A percentile compares a stretch with the other conserved stretches of the same genome.
Evolutionary conservation across 2,797 vertebrate species (phyloP).

Genomic region (Austrolebias charrua): DNA sequence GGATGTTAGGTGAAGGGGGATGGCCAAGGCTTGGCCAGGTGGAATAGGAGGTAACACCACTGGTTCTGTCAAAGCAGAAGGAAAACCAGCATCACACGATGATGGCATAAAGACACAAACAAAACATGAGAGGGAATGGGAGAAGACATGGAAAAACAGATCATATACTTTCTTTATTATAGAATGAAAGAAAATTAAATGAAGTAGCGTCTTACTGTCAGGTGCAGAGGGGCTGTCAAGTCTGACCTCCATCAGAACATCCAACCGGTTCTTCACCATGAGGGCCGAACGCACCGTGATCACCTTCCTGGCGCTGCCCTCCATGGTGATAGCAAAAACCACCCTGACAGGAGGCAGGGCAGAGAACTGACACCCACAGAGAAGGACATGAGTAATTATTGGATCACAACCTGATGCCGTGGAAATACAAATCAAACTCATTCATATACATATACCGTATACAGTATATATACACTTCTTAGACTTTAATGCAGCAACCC

Average conservation of each 20-base stretch:
- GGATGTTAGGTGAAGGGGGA: slow-evolving; percentile 94
- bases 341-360: slow-evolving; percentile 94
- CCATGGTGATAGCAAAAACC: slow-evolving; percentile 96
- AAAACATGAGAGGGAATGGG: not conserved
- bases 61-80: slow-evolving; percentile 81
- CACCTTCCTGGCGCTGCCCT: slow-evolving; percentile 94
- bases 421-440: too few relatives aligned
- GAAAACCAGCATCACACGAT: not conserved
- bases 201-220: slow-evolving; percentile 84
- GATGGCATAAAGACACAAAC: not conserved
- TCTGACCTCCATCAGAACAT: slow-evolving; percentile 91
- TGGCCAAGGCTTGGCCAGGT: slow-evolving; percentile 88
- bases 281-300: slow-evolving; percentile 94
- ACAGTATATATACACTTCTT: too few relatives aligned
- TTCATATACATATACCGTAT: too few relatives aligned
- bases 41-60: slow-evolving; percentile 92
- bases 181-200: too few relatives aligned
- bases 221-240: slow-evolving; percentile 96
- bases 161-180: too few relatives aligned
- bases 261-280: slow-evolving; percentile 92
- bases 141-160: not conserved
- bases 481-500: too few relatives aligned
- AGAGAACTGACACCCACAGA: slow-evolving; percentile 83
- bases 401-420: too few relatives aligned
- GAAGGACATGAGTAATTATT: not conserved